These are phyloP conservation scores for Cynodonichthys magdalenae DNA, from an alignment of 2,797 vertebrate species.

Conservation along the genomic window DNA sequence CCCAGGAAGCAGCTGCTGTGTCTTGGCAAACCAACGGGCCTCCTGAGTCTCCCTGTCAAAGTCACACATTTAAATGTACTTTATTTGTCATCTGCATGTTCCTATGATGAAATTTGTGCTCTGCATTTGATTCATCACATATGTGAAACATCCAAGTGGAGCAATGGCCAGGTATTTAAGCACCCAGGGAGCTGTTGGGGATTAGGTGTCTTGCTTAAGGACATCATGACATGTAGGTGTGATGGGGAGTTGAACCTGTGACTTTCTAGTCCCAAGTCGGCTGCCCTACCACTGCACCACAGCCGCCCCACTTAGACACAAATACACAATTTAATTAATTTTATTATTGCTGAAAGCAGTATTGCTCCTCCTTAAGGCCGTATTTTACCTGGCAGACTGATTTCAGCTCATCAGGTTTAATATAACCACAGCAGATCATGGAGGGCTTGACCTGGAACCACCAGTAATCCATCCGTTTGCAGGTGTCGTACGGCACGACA, in stretches of 20 bases:
- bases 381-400: conserved; percentile 82
- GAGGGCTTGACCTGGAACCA: conserved; percentile 85
- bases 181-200: no score
- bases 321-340: conserved; percentile 5
- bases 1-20: conserved; percentile 59
- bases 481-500: conserved; percentile 78
- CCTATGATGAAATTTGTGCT: no score
- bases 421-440: conserved; percentile 85
- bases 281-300: no score
- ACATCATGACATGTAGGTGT: no score
- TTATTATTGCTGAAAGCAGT: neutral
- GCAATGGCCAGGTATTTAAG: no score
- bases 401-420: conserved; percentile 81
- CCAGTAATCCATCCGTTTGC: conserved; percentile 83
- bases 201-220: no score
- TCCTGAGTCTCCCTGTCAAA: conserved; percentile 80
- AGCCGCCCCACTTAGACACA: neutral
- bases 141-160: no score
- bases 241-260: no score
- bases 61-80: neutral
- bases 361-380: neutral
- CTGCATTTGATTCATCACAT: no score
- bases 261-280: no score
- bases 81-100: no score
- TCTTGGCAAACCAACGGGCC: conserved; percentile 84